A percentile compares a stretch with the other conserved stretches of the same genome.
These are phyloP conservation scores for Platycheirus rosarum DNA, from an alignment of 2,888 invertebrate species.

Conservation along the genomic window DNA sequence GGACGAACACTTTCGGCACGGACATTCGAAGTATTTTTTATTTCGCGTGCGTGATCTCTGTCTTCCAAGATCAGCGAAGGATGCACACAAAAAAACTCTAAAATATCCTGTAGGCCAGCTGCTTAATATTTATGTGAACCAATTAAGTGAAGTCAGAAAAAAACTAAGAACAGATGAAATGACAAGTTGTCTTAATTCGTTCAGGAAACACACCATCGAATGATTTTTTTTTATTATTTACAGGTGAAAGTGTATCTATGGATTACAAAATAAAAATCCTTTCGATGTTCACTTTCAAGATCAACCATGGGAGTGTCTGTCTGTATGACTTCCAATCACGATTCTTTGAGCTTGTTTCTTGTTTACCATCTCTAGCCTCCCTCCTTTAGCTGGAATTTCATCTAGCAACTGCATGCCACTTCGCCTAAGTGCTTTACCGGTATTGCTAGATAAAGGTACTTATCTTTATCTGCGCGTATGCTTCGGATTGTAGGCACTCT, in stretches of 20 bases:
- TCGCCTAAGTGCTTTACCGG: conserved; percentile 68
- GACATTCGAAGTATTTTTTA: conserved; percentile 40
- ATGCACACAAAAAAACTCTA: conserved; percentile 9
- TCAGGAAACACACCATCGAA: neutral
- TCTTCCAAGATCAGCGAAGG: conserved; percentile 37
- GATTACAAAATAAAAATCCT: conserved; percentile 50
- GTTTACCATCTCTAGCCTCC: neutral
- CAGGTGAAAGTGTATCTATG: conserved; percentile 67
- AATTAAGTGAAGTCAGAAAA: conserved; percentile 36
- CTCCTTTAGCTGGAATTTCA: conserved; percentile 49
- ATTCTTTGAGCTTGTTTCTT: conserved; percentile 49
- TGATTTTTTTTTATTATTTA: neutral
- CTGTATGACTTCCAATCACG: conserved; percentile 55
- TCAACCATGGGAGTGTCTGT: conserved; percentile 62
- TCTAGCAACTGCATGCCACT: conserved; percentile 24
- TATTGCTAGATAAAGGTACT: conserved; percentile 64
- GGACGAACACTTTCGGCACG: conserved; percentile 32
- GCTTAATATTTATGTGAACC: conserved; percentile 64
- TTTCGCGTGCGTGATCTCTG: conserved; percentile 44
- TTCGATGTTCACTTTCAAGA: conserved; percentile 70
- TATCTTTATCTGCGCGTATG: conserved; percentile 63
- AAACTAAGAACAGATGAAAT: conserved; percentile 36
- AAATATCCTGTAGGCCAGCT: conserved; percentile 35
- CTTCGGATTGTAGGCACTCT: conserved; percentile 36
- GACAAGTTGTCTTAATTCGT: conserved; percentile 42